A percentile compares a stretch with the other conserved stretches of the same genome.
phyloP scores from a whole-genome alignment of 2,888 invertebrate genomes.

The Cylindroiulus punctatus region DNA sequence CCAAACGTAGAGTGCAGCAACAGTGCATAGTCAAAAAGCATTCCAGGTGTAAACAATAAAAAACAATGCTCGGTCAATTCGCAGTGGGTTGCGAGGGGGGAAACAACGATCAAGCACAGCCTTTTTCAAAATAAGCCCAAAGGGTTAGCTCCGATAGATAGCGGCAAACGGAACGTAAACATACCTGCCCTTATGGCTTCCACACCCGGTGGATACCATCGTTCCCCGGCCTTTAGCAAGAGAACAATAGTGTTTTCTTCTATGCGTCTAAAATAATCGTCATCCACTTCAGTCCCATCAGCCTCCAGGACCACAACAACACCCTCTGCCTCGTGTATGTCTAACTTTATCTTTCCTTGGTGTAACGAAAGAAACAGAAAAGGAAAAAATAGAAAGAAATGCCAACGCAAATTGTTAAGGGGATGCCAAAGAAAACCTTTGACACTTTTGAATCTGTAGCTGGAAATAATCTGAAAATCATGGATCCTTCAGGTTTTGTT shows the following conservation, averaged over 20 bases:
- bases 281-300: constrained; percentile 95
- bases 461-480: too few relatives aligned
- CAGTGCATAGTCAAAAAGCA: background rate
- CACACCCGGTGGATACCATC: constrained; percentile 93
- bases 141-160: background rate
- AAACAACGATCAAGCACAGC: background rate
- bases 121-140: background rate
- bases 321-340: constrained; percentile 84
- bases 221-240: constrained; percentile 87
- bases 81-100: background rate
- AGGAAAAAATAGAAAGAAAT: constrained; percentile 23
- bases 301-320: constrained; percentile 83
- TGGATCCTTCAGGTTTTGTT: too few relatives aligned
- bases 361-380: background rate
- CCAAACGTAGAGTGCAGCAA: too few relatives aligned
- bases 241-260: constrained; percentile 91
- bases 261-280: constrained; percentile 91
- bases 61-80: background rate
- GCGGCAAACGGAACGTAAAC: constrained; percentile 21
- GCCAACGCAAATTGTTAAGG: background rate
- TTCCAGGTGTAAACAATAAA: background rate
- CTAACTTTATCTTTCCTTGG: constrained; percentile 89
- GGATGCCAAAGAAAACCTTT: too few relatives aligned
- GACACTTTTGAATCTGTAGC: too few relatives aligned
- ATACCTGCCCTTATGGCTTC: constrained; percentile 94